Evolutionary conservation across 2,797 vertebrate genomes (phyloP), one percentile per base, ranked within the genome.

Genomic region (Periophthalmus magnuspinnatus): DNA sequence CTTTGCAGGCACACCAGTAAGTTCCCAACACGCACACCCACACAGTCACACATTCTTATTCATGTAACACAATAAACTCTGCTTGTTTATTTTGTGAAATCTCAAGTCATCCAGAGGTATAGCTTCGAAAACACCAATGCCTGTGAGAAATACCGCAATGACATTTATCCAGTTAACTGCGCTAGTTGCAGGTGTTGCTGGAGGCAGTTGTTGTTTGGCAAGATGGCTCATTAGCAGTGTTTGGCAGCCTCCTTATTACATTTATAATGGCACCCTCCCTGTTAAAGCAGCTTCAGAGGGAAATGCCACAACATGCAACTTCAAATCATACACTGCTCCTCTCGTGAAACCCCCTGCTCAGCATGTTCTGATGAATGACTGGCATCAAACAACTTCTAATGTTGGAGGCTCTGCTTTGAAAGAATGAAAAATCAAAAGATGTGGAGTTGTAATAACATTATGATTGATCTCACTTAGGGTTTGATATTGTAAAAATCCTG

Each of bases 1-100:
- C 67, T 99, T 98, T 11, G 95, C 96, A 3, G 97, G 97, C 45
- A 96, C 95, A 2, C 97, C 97, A 60, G 97, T 98, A 82, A 95
- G 96, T 85, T 24, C 74, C 81, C 57, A 72, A 65, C 70, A 67
- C 48, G 3, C 38, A 67, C 17, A 1, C 22, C 54, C 57, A 62
- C 67, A 76, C 67, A 69, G 5, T 59, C 45, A 54, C 54, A 67
- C 28, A 58, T 55, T 47, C 32, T 70, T 60, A 77, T 21, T 19
- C 7, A 28, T 68, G 38, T 65, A 28, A 67, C 45, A 75, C 33
- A 34, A 68, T 59, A n/a, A 74, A 47, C 22, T 41, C 3, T 32
- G 17, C 65, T 74, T 36, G 24, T 65, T 61, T 69, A 48, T 76
- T 41, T 68, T 45, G 17, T 41, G 16, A 47, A 32, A 74, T 45